Evolutionary conservation across 2,113 vertebrate species (phyloP).

Genomic region (Macaca mulatta): DNA sequence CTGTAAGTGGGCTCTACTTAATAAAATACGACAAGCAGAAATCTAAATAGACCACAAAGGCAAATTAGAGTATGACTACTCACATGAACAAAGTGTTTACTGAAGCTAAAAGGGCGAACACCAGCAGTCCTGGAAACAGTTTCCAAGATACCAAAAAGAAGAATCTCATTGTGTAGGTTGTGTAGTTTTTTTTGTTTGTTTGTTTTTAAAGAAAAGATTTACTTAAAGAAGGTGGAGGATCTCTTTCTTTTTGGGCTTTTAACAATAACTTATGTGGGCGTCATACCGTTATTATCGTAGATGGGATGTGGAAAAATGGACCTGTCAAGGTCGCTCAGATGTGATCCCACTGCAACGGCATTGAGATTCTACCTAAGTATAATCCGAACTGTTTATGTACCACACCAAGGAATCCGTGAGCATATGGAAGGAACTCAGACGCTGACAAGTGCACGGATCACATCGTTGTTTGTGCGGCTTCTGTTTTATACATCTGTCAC

Average conservation of each 20-base stretch:
- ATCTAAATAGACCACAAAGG: conserved; percentile 8
- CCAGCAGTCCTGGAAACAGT: neutral
- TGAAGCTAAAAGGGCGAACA: neutral
- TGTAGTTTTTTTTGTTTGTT: too few species aligned
- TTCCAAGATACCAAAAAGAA: neutral
- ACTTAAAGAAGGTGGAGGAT: neutral
- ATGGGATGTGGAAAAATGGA: neutral
- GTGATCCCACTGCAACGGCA: neutral
- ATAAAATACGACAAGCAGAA: neutral
- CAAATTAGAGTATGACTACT: neutral
- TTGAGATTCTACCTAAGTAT: neutral
- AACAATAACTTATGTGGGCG: neutral
- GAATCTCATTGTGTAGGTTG: neutral
- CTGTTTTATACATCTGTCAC: conserved; percentile 59
- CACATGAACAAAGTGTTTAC: neutral
- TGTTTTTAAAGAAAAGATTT: neutral
- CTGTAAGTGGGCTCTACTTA: neutral
- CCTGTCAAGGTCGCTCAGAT: neutral
- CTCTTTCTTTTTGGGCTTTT: neutral
- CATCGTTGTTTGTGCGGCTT: conserved; percentile 2
- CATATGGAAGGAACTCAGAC: conserved; percentile 26
- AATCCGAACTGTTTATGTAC: neutral
- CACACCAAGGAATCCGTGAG: neutral
- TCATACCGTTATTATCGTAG: neutral
- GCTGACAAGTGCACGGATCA: neutral